A percentile compares a stretch with the other conserved stretches of the same genome.
These are phyloP conservation scores for Tolmerus cingulatus DNA, from an alignment of 2,888 invertebrate species.

Conservation along the genomic window DNA sequence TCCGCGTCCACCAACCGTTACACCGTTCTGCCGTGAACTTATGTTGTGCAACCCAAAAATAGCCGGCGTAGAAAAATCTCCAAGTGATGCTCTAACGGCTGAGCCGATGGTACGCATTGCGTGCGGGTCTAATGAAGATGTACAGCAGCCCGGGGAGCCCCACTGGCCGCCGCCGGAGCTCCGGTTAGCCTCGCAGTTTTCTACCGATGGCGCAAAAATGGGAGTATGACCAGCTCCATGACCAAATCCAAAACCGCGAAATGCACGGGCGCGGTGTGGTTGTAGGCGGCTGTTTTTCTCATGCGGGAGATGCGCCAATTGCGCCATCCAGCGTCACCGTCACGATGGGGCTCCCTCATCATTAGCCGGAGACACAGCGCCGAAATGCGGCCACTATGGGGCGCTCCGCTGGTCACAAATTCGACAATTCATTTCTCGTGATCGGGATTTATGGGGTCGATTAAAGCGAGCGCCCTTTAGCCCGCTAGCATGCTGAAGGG, in stretches of 20 bases:
- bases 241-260: background rate
- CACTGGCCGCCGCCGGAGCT: background rate
- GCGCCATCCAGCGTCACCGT: background rate
- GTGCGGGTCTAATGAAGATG: background rate
- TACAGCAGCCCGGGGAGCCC: background rate
- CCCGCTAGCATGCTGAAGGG: background rate
- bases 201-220: background rate
- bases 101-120: background rate
- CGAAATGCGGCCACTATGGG: background rate
- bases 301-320: background rate
- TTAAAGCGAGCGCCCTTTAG: background rate
- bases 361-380: background rate
- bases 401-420: background rate
- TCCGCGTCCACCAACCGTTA: background rate
- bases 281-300: background rate
- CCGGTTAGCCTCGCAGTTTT: background rate
- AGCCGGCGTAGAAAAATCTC: background rate
- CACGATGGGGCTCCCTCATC: background rate
- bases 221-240: background rate
- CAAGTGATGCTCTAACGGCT: background rate
- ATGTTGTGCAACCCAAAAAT: background rate
- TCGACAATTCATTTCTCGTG: background rate
- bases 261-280: background rate
- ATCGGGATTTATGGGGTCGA: background rate
- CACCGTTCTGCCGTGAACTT: background rate